A percentile compares a stretch with the other conserved stretches of the same genome.
Conservation (phyloP, 2,797 vertebrate species). For the Ciconia nigra region DNA sequence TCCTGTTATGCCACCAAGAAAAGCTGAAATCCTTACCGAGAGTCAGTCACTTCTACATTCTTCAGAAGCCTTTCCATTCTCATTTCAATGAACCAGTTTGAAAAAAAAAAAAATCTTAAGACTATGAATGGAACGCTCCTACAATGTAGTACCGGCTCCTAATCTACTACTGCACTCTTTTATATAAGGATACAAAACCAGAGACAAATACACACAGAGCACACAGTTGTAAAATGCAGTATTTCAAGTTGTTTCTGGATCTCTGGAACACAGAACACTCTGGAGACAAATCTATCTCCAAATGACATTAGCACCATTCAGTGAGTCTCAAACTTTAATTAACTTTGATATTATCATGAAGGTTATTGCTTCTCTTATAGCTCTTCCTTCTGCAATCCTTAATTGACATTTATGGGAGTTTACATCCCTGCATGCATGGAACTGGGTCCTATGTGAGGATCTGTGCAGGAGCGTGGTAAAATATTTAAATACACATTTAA, state of each 20-base stretch:
- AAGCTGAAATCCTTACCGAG: background rate
- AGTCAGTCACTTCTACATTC: background rate
- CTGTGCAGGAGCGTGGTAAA: background rate
- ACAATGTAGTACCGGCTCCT: background rate
- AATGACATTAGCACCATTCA: background rate
- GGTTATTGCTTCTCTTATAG: background rate
- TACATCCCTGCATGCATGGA: background rate
- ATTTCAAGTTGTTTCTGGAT: background rate
- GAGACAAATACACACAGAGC: background rate
- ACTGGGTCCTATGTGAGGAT: background rate
- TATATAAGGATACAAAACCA: background rate
- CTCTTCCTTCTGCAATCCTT: background rate
- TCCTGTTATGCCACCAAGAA: background rate
- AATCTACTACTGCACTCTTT: background rate
- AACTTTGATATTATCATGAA: background rate
- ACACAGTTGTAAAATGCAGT: background rate
- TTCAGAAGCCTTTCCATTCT: conserved; percentile 27
- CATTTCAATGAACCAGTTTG: conserved; percentile 3
- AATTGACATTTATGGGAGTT: accelerated
- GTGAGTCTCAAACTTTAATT: background rate
- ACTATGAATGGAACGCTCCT: background rate
- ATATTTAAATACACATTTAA: background rate
- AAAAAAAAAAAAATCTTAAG: background rate
- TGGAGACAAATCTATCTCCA: background rate
- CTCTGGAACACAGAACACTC: background rate